Evolutionary conservation across 2,888 invertebrate species (phyloP), one percentile per base, ranked within the genome.

Genomic region (Labia minor): DNA sequence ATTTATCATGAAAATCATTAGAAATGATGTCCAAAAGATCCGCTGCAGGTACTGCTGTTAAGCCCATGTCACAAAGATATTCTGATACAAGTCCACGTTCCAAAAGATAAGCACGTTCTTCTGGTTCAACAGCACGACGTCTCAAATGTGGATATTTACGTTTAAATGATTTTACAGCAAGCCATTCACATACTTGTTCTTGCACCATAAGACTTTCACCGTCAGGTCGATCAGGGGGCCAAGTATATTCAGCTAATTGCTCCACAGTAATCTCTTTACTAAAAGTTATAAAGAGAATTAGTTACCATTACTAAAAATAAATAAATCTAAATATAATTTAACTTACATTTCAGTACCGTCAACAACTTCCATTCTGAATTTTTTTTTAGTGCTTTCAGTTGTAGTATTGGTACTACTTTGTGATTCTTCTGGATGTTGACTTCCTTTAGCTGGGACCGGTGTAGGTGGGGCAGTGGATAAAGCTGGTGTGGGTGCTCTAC

Each of bases 11-110:
- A 78, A 95, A 98, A 79, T 98, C 98, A 33, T 89, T 86, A 71
- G 90, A 86, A 95, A 98, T 95, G 67, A 98, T 88, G 75, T 98
- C 97, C 72, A 95, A 81, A 64, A 98, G 92, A 77, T 97, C 97
- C 64, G 92, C 90, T 69, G 92, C 92, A 74, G 88, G 87, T 3
- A 97, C 87, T 0, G 95, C 95, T 1, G 95, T 96, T 71, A 96
- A 80, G 71, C 91, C 96, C 74, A 96, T 83, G 79, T 96, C 95
- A 78, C 94, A 95, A 80, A 95, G 90, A 65, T 90, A 88, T 78
- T 95, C 95, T 1, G 88, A 87, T 21, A 95, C 95, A 65, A 94
- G 81, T 61, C 87, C 87, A 75, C 86, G 86, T 72, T 90, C 89
- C 70, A 90, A 84, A 61, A 98, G 84, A 79, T 88, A 94, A 74